Conservation (phyloP, 2,888 invertebrate genomes). For the Acrobasis suavella region DNA sequence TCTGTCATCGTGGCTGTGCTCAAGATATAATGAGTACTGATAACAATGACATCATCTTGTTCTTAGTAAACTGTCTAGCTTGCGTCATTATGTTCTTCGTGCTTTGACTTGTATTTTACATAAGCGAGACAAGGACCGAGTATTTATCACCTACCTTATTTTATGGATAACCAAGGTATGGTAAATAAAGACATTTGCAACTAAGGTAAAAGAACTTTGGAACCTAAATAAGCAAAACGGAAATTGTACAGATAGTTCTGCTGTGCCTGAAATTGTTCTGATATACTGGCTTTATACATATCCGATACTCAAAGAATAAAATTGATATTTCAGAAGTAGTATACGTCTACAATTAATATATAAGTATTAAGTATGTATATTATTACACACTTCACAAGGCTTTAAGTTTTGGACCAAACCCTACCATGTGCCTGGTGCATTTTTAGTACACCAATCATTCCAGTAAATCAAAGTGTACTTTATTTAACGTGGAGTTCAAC, state of each 20-base stretch:
- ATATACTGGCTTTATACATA: neutral
- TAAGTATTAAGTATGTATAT: no score
- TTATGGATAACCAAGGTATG: neutral
- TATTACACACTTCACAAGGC: no score
- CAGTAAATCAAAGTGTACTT: no score
- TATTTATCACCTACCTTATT: slow-evolving; percentile 7
- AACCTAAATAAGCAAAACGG: neutral
- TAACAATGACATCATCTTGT: slow-evolving; percentile 38
- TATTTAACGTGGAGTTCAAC: no score
- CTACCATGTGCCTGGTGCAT: no score
- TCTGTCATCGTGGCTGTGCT: neutral
- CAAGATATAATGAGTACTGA: slow-evolving; percentile 20
- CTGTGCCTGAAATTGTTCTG: neutral
- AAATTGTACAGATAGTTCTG: neutral
- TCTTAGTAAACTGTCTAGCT: slow-evolving; percentile 32
- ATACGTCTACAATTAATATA: no score
- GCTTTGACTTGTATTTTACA: slow-evolving; percentile 18
- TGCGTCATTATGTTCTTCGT: slow-evolving; percentile 20
- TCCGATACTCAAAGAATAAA: no score
- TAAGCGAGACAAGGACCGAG: slow-evolving; percentile 12
- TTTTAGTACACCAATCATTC: no score
- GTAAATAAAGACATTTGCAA: neutral
- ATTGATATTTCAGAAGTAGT: no score
- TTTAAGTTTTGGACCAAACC: no score
- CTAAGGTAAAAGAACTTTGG: neutral